Base-by-base conservation (phyloP, 2,888 invertebrate genomes). In the Thera obeliscata region DNA sequence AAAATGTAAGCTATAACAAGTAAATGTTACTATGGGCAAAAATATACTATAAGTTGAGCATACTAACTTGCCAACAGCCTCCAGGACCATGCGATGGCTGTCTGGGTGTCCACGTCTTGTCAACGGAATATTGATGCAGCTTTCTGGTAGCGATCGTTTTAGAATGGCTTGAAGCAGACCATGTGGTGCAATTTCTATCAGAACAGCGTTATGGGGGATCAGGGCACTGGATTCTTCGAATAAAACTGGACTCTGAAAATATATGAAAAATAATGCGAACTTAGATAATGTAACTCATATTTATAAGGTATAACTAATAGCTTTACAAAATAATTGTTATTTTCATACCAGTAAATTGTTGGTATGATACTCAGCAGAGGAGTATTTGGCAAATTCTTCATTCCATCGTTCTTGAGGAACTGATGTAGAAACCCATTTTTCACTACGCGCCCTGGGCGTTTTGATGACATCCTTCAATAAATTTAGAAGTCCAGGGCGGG, bases 131-230 rank as follows among this genome's bases (percentile, higher is more conserved):
- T 96, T 96, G 5, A 91, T 94, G 70, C 96, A 95, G 12, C 94
- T 94, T 2, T 94, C 79, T 38, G 90, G 87, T 35, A 98, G 86
- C 0, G 97, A 96, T 60, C 97, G 93, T 80, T 96, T 96, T 12
- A 98, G 79, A 49, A 84, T 83, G 6, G 84, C 81, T 64, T 98
- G 98, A 65, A 98, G 94, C 33, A 98, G 93, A 35, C 97, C 96
- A 81, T 98, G 98, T 0, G 98, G 98, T 0, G 98, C 98, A 71
- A 98, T 95, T 87, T 98, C 98, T 70, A 98, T 95, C 33, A 96
- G 94, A 55, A 98, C 94, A 0, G 98, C 97, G 81, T 97, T 95
- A 36, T 94, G 90, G 0, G 97, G 98, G 61, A 98, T 95, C 79
- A 96, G 94, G 55, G 90, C 90, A 4, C 96, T 92, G 0, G 96